Conservation (phyloP, 1,140 invertebrate genomes). For the Euwallacea similis region DNA sequence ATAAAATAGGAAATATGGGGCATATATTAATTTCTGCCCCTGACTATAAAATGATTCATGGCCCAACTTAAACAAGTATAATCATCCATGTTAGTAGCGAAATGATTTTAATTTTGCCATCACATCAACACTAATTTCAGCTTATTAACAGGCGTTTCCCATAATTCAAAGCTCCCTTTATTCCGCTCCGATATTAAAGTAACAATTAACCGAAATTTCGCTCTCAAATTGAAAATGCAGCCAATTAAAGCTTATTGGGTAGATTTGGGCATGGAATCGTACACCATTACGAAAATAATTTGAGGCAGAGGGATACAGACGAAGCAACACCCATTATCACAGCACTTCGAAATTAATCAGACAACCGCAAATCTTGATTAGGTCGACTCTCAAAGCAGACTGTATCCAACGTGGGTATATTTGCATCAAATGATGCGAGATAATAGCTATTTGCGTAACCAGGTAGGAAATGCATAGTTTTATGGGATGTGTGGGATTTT, state of each 20-base stretch:
- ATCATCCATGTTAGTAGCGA: no score
- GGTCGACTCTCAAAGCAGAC: background rate
- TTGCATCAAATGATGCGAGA: no score
- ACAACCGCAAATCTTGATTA: slow-evolving; percentile 30
- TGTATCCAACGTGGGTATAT: no score
- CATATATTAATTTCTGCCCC: no score
- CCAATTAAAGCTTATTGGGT: slow-evolving; percentile 5
- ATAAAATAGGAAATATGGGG: background rate
- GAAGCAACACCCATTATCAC: slow-evolving; percentile 22
- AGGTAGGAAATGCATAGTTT: no score
- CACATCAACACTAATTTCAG: background rate
- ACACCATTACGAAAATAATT: slow-evolving; percentile 31
- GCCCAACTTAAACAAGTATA: no score
- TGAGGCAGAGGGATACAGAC: slow-evolving; percentile 12
- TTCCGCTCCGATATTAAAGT: background rate
- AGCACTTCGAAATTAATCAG: slow-evolving; percentile 28
- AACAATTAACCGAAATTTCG: slow-evolving; percentile 20
- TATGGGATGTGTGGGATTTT: no score
- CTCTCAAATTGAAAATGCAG: slow-evolving; percentile 18
- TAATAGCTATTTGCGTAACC: no score
- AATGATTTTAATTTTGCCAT: no score
- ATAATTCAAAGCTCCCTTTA: background rate
- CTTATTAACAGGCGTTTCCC: slow-evolving; percentile 1
- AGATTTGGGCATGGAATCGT: slow-evolving; percentile 12
- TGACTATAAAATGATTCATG: no score